phyloP scores from a whole-genome alignment of 2,797 vertebrate species.

The Phylloscopus collybita region DNA sequence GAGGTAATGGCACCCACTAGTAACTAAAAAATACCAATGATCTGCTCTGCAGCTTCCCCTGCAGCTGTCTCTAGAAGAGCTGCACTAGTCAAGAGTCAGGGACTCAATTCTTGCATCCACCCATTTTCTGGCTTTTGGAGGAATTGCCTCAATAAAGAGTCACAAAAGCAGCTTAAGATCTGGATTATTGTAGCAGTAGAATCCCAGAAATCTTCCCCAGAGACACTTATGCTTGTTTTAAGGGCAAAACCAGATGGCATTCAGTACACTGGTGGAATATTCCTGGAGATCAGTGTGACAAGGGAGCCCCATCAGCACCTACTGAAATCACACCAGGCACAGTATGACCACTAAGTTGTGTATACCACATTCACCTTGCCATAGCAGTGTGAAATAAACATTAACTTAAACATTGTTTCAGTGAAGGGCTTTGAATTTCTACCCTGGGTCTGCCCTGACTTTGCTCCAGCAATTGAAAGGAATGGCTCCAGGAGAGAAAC shows the following conservation, averaged over 20 bases:
- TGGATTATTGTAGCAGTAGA: background rate
- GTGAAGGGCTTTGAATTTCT: background rate
- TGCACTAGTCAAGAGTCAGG: background rate
- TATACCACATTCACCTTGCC: background rate
- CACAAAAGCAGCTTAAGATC: background rate
- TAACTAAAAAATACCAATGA: fast-evolving
- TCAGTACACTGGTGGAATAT: background rate
- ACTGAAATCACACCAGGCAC: background rate
- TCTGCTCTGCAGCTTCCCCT: background rate
- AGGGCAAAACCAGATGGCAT: background rate
- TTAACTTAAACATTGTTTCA: background rate
- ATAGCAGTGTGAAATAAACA: background rate
- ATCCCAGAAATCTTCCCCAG: background rate
- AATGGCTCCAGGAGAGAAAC: background rate
- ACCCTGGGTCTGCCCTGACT: background rate
- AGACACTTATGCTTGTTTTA: background rate
- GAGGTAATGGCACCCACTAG: fast-evolving
- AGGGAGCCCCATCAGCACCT: background rate
- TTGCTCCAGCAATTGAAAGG: background rate
- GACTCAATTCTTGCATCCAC: background rate
- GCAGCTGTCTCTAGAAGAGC: background rate
- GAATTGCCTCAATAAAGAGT: background rate
- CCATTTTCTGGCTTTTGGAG: background rate
- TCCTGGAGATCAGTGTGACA: background rate
- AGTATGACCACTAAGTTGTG: background rate